Evolutionary conservation across 2,888 invertebrate genomes (phyloP), one percentile per base, ranked within the genome.

Genomic region (Lycophotia porphyrea): DNA sequence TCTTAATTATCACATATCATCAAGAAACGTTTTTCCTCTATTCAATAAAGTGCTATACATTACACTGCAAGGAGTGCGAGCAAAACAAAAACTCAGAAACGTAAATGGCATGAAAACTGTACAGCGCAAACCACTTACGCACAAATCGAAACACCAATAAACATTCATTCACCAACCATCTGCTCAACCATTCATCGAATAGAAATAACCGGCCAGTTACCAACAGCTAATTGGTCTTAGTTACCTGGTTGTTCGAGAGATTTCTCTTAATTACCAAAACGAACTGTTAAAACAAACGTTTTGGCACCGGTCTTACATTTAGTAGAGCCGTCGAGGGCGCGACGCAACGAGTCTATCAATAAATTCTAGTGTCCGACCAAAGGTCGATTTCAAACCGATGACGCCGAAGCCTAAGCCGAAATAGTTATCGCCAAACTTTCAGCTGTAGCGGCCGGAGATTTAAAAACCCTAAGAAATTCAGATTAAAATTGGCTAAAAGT

Each of bases 211-310:
- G 65, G 44, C 34, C 42, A 44, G 74, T 78, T 73, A 67, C 70
- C 70, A 65, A 70, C 55, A 52, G 42, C 74, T 74, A 83, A 83
- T 83, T 83, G 78, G 85, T 64, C 44, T 61, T 64, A 74, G 77
- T 83, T 85, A 84, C 71, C 71, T 76, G 66, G 76, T 84, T 72
- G 70, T 69, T 60, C 60, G 67, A 75, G 76, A 74, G 65, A 79
- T 87, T 76, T 84, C 78, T 76, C 76, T 77, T 77, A 86, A 87
- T 85, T 87, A 70, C 68, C 65, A 80, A 85, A 81, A 73, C 55
- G 52, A 42, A 80, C 76, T 78, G 76, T 73, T 84, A 80, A 87
- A 84, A 86, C 86, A 84, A 84, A 86, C 70, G 60, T 82, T 82
- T 86, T 82, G 81, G 81, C 84, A 82, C 82, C 79, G 71, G 42